Percentiles rank a stretch among this genome's conserved stretches.
phyloP scores from a whole-genome alignment of 2,113 vertebrate species.

The Sebastes schlegelii region DNA sequence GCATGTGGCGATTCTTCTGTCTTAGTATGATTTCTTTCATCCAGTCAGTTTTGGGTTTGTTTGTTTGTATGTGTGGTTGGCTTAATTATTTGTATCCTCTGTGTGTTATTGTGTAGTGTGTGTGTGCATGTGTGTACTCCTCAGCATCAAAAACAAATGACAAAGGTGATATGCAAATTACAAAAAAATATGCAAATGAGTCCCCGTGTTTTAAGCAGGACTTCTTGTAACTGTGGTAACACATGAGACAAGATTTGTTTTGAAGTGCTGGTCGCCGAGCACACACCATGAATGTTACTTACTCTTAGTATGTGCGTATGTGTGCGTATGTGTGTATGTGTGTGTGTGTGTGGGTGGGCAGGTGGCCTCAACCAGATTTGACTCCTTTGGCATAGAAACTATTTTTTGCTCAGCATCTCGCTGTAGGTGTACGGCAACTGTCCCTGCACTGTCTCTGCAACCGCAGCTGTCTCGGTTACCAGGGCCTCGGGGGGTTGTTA shows the following conservation, averaged over 20 bases:
- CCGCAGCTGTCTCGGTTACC: conserved; percentile 34
- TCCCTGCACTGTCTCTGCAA: conserved; percentile 37
- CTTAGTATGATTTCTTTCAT: neutral
- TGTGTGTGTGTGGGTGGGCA: neutral
- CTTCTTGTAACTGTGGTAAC: conserved; percentile 13
- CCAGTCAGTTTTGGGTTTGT: neutral
- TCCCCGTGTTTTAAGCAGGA: conserved; percentile 9
- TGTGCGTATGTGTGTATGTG: neutral
- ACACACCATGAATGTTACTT: neutral
- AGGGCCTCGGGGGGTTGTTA: conserved; percentile 38
- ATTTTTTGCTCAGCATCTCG: conserved; percentile 50
- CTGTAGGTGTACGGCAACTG: conserved; percentile 15
- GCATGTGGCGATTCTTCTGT: neutral
- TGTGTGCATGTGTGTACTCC: neutral
- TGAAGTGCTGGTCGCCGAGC: neutral
- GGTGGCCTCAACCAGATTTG: conserved; percentile 1
- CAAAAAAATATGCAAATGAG: conserved; percentile 21
- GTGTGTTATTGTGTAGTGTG: neutral
- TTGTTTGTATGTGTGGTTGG: neutral
- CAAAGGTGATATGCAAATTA: conserved; percentile 38
- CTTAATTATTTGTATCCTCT: too few species aligned
- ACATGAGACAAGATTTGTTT: conserved; percentile 3
- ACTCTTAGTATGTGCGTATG: too few species aligned
- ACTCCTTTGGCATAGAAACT: conserved; percentile 20
- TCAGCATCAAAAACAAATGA: conserved; percentile 34